Percentiles rank a stretch among this genome's conserved stretches.
These are phyloP conservation scores for Cephalotes varians DNA, from an alignment of 2,888 invertebrate species.

Conservation along the genomic window DNA sequence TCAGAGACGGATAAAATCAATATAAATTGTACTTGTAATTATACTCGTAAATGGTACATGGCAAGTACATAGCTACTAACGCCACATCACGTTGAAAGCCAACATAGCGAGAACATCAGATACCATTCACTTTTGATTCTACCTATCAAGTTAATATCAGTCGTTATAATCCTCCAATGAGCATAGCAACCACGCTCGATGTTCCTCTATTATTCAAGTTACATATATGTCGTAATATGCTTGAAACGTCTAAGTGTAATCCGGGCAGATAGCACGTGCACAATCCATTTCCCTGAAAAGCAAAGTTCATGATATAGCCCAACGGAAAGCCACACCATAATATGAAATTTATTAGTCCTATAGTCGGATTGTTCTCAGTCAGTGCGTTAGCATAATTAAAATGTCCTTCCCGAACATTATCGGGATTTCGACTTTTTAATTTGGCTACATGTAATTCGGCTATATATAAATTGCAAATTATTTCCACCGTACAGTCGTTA, in stretches of 20 bases:
- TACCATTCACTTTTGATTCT: constrained; percentile 16
- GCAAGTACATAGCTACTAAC: background rate
- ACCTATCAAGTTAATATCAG: constrained; percentile 32
- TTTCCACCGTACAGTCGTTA: background rate
- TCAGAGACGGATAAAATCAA: background rate
- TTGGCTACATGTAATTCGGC: background rate
- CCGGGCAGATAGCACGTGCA: constrained; percentile 18
- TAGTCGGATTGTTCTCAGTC: constrained; percentile 21
- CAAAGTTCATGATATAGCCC: constrained; percentile 16
- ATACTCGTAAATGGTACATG: too few relatives aligned
- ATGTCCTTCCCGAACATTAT: background rate
- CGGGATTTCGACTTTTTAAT: background rate
- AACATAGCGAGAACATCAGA: constrained; percentile 1
- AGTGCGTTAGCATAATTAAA: constrained; percentile 34
- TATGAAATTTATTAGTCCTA: constrained; percentile 41
- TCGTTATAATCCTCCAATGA: constrained; percentile 23
- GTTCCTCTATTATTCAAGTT: constrained; percentile 29
- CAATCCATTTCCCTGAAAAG: constrained; percentile 33
- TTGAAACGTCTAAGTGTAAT: constrained; percentile 32
- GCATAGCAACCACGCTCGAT: background rate
- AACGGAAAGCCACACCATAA: constrained; percentile 14
- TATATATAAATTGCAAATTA: background rate
- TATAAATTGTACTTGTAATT: background rate
- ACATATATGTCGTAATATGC: constrained; percentile 28
- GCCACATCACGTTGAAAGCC: background rate